phyloP scores from a whole-genome alignment of 2,888 invertebrate species.

The Polydrusus pterygomalis region DNA sequence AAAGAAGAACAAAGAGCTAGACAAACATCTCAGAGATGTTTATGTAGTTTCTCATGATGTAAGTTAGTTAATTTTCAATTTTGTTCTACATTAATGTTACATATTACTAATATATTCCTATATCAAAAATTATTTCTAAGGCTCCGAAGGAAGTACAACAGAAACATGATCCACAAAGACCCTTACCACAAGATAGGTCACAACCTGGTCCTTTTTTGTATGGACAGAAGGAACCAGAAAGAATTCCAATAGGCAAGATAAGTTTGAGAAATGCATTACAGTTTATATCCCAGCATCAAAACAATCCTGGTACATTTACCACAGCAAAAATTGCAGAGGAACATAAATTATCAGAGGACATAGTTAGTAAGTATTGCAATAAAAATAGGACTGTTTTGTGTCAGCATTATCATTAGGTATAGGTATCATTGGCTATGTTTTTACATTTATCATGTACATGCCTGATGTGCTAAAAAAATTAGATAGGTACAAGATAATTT shows the following conservation, averaged over 20 bases:
- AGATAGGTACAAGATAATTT: no score
- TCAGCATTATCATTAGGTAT: no score
- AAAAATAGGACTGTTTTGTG: no score
- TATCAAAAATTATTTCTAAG: constrained; percentile 35
- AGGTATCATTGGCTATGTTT: no score
- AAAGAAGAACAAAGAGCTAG: constrained; percentile 78
- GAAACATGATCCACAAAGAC: constrained; percentile 71
- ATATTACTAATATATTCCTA: background rate
- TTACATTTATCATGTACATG: no score
- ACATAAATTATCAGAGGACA: constrained; percentile 79
- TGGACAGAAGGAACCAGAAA: constrained; percentile 78
- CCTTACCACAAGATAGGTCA: constrained; percentile 77
- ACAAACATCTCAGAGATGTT: constrained; percentile 80
- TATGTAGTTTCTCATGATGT: constrained; percentile 79
- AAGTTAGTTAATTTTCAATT: constrained; percentile 36
- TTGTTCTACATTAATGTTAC: no score
- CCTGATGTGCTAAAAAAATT: no score
- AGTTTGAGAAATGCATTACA: constrained; percentile 79
- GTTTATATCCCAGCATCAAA: constrained; percentile 80
- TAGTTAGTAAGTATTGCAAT: constrained; percentile 74
- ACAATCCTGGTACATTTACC: constrained; percentile 77
- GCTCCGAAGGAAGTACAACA: constrained; percentile 62
- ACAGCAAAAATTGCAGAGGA: constrained; percentile 78
- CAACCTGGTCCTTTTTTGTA: constrained; percentile 76
- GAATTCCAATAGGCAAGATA: constrained; percentile 78